These are phyloP conservation scores for Microplitis deprimator DNA, from an alignment of 2,888 invertebrate genomes.

Conservation along the genomic window DNA sequence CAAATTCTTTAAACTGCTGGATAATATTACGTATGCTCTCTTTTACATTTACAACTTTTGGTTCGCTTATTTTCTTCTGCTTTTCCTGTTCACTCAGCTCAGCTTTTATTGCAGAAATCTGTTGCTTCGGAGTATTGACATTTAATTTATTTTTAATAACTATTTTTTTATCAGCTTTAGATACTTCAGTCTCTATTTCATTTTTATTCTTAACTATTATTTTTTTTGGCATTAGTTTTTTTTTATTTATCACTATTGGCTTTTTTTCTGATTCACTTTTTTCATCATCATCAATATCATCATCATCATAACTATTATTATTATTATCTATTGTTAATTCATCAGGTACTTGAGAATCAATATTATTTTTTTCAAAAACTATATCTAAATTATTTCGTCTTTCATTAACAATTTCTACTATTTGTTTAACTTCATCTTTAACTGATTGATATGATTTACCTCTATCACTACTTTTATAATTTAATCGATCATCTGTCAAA, in stretches of 20 bases:
- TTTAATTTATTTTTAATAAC: conserved; percentile 37
- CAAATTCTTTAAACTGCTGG: conserved; percentile 67
- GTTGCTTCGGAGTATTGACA: conserved; percentile 48
- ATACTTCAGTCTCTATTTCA: not conserved
- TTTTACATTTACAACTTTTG: conserved; percentile 57
- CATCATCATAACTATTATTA: conserved; percentile 26
- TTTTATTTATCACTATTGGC: conserved; percentile 56
- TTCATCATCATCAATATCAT: conserved; percentile 50
- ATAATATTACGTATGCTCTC: conserved; percentile 68
- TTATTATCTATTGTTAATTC: conserved; percentile 6
- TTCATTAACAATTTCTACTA: conserved; percentile 24
- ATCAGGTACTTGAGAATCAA: conserved; percentile 4
- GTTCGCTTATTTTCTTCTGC: conserved; percentile 44
- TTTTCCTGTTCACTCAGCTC: conserved; percentile 62
- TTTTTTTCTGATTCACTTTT: conserved; percentile 55
- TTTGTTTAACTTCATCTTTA: not conserved
- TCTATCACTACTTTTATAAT: not conserved
- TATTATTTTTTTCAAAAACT: not conserved
- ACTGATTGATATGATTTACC: not conserved
- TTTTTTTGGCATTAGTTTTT: conserved; percentile 65
- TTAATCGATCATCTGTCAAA: no score
- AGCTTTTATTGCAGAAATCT: conserved; percentile 62
- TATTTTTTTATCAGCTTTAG: conserved; percentile 23
- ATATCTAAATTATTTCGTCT: conserved; percentile 18
- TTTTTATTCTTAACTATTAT: conserved; percentile 49